These are phyloP conservation scores for Trididemnum nubilum DNA, from an alignment of 23 tunicate genomes.

Conservation along the genomic window DNA sequence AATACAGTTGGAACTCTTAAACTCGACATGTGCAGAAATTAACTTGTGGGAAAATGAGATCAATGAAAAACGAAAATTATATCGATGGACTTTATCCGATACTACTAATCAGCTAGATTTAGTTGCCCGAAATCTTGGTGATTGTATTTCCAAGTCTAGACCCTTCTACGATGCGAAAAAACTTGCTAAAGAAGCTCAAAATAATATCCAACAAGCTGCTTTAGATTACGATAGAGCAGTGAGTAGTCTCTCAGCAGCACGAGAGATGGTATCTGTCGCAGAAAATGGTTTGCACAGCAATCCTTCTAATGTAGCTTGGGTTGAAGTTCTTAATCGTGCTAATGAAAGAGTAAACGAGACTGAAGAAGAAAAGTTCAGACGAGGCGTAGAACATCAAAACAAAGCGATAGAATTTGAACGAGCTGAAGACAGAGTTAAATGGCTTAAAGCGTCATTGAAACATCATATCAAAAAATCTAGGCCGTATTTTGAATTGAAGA, in stretches of 20 bases:
- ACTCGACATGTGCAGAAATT: slow-evolving; percentile 58
- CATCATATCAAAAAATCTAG: slow-evolving; percentile 43
- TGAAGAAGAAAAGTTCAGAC: slow-evolving; percentile 47
- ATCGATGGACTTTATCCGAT: slow-evolving; percentile 60
- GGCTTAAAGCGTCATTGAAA: slow-evolving; percentile 41
- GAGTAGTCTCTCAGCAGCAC: slow-evolving; percentile 82
- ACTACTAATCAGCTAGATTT: slow-evolving; percentile 53
- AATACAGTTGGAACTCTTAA: slow-evolving; percentile 68
- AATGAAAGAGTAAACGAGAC: slow-evolving; percentile 81
- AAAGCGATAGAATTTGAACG: slow-evolving; percentile 53
- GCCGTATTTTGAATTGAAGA: slow-evolving; percentile 56
- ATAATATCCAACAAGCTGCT: slow-evolving; percentile 57
- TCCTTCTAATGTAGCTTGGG: slow-evolving; percentile 73
- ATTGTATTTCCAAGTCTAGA: slow-evolving; percentile 60
- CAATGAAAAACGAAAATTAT: slow-evolving; percentile 54
- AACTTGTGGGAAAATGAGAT: slow-evolving; percentile 60
- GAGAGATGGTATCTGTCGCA: slow-evolving; percentile 92
- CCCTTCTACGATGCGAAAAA: slow-evolving; percentile 68
- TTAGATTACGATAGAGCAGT: slow-evolving; percentile 77
- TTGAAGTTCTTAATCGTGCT: slow-evolving; percentile 93
- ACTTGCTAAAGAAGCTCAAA: slow-evolving; percentile 48
- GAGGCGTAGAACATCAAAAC: slow-evolving; percentile 66
- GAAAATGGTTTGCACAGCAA: slow-evolving; percentile 81
- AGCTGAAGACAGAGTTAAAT: slow-evolving; percentile 44
- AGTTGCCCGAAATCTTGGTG: slow-evolving; percentile 56